Evolutionary conservation across 2,113 vertebrate species (phyloP).

Genomic region (Phyllopteryx taeniolatus): DNA sequence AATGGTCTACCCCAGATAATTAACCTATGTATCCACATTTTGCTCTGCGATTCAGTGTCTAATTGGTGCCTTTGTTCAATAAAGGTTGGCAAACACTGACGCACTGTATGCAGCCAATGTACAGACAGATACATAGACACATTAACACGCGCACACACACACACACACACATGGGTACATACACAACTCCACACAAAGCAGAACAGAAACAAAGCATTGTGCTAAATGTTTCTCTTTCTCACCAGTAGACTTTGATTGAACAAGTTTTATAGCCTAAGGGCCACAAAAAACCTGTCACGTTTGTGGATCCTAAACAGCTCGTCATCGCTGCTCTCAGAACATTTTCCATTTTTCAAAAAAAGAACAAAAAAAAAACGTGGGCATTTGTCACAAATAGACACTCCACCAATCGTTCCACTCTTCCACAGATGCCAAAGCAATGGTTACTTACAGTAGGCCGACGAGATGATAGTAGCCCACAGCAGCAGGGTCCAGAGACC

Average conservation of each 20-base stretch:
- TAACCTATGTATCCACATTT: background rate
- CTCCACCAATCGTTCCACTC: background rate
- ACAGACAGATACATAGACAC: background rate
- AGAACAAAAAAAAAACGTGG: background rate
- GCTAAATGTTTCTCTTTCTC: slow-evolving; percentile 45
- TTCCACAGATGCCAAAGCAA: background rate
- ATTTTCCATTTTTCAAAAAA: slow-evolving; percentile 8
- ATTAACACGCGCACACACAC: background rate
- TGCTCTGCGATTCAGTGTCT: no score
- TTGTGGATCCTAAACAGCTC: slow-evolving; percentile 27
- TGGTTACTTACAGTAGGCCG: slow-evolving; percentile 66
- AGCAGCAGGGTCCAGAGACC: slow-evolving; percentile 77
- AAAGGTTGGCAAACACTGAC: no score
- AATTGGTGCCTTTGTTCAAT: no score
- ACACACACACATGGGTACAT: background rate
- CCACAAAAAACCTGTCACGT: slow-evolving; percentile 43
- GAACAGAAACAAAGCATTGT: slow-evolving; percentile 59
- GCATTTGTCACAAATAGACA: background rate
- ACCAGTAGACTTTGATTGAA: slow-evolving; percentile 48
- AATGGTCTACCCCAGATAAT: no score
- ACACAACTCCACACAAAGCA: slow-evolving; percentile 38
- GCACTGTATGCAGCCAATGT: slow-evolving; percentile 28
- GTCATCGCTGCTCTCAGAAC: slow-evolving; percentile 34
- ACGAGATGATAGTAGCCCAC: slow-evolving; percentile 65
- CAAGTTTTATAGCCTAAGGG: slow-evolving; percentile 50